Conservation (phyloP, 2,888 invertebrate species). For the Syrista parreyssii region DNA sequence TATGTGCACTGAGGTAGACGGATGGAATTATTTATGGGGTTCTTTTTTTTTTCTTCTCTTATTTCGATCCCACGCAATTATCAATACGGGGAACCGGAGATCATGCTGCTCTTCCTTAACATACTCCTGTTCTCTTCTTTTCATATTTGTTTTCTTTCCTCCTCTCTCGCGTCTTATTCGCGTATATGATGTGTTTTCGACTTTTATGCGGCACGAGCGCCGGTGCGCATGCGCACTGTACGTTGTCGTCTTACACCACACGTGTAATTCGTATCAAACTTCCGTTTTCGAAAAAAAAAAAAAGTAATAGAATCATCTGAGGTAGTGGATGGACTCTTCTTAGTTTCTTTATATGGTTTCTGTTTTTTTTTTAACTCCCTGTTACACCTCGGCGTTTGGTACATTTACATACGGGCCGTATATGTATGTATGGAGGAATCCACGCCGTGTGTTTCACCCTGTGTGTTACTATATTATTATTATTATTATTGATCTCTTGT, state of each 20-base stretch:
- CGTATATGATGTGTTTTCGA: neutral
- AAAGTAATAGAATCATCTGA: conserved; percentile 45
- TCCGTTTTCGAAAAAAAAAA: conserved; percentile 5
- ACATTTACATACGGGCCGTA: neutral
- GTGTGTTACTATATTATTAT: conserved; percentile 3
- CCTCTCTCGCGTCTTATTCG: neutral
- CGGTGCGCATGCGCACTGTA: neutral
- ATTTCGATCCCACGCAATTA: conserved; percentile 16
- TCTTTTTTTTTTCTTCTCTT: conserved; percentile 1
- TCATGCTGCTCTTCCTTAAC: conserved; percentile 20
- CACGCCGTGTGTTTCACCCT: neutral
- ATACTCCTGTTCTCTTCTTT: conserved; percentile 9
- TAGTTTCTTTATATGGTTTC: conserved; percentile 5
- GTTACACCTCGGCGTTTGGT: neutral
- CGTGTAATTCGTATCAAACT: neutral
- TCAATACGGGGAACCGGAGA: conserved; percentile 24
- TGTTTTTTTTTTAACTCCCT: neutral
- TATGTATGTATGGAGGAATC: neutral
- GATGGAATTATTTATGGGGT: conserved; percentile 54
- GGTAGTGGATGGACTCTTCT: conserved; percentile 55
- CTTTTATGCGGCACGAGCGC: neutral
- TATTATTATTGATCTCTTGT: neutral
- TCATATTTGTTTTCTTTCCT: neutral
- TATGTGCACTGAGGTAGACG: conserved; percentile 63
- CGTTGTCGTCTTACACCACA: no score